Evolutionary conservation across 2,797 vertebrate genomes (phyloP), one percentile per base, ranked within the genome.

Genomic region (Pseudochromis fuscus): DNA sequence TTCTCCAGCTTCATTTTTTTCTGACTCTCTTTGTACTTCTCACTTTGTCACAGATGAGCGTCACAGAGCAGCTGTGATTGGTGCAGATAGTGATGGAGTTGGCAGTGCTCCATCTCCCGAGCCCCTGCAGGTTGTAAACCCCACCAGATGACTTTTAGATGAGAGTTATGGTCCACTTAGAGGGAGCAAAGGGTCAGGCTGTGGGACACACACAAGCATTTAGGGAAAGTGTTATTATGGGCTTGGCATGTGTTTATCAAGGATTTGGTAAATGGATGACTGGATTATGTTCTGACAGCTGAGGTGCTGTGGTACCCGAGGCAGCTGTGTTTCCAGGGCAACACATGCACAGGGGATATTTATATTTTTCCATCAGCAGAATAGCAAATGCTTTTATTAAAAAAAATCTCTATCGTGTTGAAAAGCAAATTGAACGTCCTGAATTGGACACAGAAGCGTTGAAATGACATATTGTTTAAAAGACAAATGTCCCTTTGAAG

Each of bases 121-220:
- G 58, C 83, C 52, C 59, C 64, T 27, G 3, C 60, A 57, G 45
- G 44, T 28, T 53, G 18, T 75, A 79, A 87, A 85, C 23, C 67
- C 62, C 68, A 79, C 50, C 85, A 79, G 73, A 83, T 49, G 77
- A 86, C 72, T 78, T 79, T 59, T 61, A 75, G 62, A 67, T 38
- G 67, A 90, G 84, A 90, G 73, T 88, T 91, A 86, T 86, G 64
- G 73, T 83, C 85, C 90, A 90, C 88, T 90, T 88, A 84, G 49
- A 67, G 51, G 53, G 88, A 83, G 75, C 85, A 71, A 63, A 77
- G 62, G 89, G 86, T 91, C 55, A 78, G 33, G 18, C 70, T 71
- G 27, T 55, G 61, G 76, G 56, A 74, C 69, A 83, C 71, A 61
- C 76, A 70, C 67, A 44, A 45, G 60, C 78, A 53, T 82, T 76